phyloP scores from a whole-genome alignment of 1,140 invertebrate genomes.

The Thaumetopoea pityocampa region DNA sequence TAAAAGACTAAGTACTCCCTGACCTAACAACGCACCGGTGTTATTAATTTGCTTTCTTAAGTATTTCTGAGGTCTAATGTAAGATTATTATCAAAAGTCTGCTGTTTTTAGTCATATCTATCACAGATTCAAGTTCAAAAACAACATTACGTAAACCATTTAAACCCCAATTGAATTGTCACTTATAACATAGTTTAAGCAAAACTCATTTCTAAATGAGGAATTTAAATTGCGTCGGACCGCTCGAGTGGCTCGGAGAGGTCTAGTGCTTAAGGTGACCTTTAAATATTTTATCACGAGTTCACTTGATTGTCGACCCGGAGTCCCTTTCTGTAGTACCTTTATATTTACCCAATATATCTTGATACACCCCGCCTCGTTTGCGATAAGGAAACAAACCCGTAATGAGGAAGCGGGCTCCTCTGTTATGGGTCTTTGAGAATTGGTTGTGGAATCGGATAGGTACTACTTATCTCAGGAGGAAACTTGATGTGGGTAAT shows the following conservation, averaged over 20 bases:
- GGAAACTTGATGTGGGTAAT: conserved; percentile 42
- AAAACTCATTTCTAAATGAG: conserved; percentile 25
- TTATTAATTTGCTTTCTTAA: too few species aligned
- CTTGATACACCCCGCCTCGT: conserved; percentile 39
- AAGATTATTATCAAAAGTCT: too few species aligned
- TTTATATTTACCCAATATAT: conserved; percentile 43
- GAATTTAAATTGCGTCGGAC: conserved; percentile 48
- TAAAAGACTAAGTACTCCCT: too few species aligned
- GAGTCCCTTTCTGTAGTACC: conserved; percentile 44
- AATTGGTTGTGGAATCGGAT: conserved; percentile 38
- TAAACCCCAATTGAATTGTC: conserved; percentile 6
- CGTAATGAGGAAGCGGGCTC: conserved; percentile 30
- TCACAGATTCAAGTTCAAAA: too few species aligned
- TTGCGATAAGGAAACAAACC: conserved; percentile 26
- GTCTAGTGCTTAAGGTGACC: conserved; percentile 44
- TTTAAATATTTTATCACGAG: conserved; percentile 70
- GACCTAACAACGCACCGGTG: too few species aligned
- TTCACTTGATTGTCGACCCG: conserved; percentile 59
- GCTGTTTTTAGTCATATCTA: too few species aligned
- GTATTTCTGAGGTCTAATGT: too few species aligned
- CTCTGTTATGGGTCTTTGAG: conserved; percentile 35
- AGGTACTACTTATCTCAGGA: conserved; percentile 49
- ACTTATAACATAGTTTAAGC: conserved; percentile 14
- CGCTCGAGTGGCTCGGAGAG: conserved; percentile 34
- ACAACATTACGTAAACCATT: background rate